Evolutionary conservation across 2,888 invertebrate species (phyloP), one percentile per base, ranked within the genome.

Genomic region (Hydrotaea diabolus): DNA sequence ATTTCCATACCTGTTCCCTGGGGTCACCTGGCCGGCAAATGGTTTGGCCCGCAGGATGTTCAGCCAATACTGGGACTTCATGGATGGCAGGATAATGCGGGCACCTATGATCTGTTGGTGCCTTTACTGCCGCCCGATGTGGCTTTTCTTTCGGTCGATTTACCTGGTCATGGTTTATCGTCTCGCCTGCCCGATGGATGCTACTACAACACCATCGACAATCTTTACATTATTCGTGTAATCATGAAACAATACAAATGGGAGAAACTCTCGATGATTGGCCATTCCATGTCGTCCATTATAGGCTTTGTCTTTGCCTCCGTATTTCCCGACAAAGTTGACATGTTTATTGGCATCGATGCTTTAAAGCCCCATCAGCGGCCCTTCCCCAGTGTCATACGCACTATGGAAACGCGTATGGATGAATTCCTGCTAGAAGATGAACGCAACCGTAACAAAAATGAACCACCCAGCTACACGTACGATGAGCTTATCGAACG

Each of bases 31-130:
- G 93, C 95, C 3, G 96, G 94, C 0, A 96, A 95, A 91, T 93
- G 95, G 93, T 96, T 95, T 95, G 96, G 96, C 8, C 93, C 93
- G 15, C 93, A 93, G 85, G 92, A 94, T 87, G 88, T 90, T 0
- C 90, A 95, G 82, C 96, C 96, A 0, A 93, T 96, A 72, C 89
- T 97, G 59, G 95, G 95, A 0, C 88, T 96, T 0, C 96, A 96
- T 90, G 96, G 96, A 0, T 96, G 96, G 96, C 95, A 95, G 91
- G 96, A 97, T 90, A 97, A 96, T 90, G 95, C 96, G 2, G 95
- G 95, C n/a, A 94, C 95, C 0, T 97, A 94, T 93, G 96, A 96
- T 91, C 93, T 94, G 0, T 88, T 97, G 49, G 94, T 94, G 17
- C 95, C 95, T 0, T 90, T 94, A 77, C 90, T 96, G 31, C 91